Base-by-base conservation (phyloP, 2,113 vertebrate species). In the Scomber colias region DNA sequence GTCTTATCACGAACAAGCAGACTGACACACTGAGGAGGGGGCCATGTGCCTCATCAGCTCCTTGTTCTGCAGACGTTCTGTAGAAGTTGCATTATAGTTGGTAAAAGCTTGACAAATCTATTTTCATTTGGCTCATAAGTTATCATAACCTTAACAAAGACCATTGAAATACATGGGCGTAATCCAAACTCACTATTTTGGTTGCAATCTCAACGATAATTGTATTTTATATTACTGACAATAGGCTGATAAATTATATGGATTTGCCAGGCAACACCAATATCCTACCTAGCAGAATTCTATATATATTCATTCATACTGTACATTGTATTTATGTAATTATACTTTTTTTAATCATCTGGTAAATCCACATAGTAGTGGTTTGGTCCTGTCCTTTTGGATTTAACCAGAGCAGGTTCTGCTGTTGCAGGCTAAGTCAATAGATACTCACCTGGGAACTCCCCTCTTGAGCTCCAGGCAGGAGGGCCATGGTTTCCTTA, bases 1-100 rank as follows among this genome's bases (percentile, higher is more conserved):
- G 74, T 84, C 81, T 81, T 77, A 75, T 66, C 84, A 81, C 76
- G 21, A 16, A 63, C 81, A 71, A 79, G 66, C 86, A 87, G 78
- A 84, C 86, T 77, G 77, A 82, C 83, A 80, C 70, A 51, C 60
- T 60, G 76, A 46, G 48, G 80, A 62, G 73, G 71, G 71, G 69
- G 67, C 56, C 83, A 75, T 75, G 88, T 87, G 86, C 82, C 77
- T 78, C 71, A 68, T 71, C 71, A 50, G 64, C 71, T 27, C 24
- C 24, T 15, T 50, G 27, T 73, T 76, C 54, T 64, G 40, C 49
- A 27, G 53, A 75, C 61, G 35, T 40, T 40, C 35, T 40, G 75
- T 50, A 49, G 49, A 76, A 83, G 75, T 46, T 85, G 4, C 6
- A 40, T 40, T 40, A 2, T 40, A 81, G 67, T 77, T 51, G 49